Evolutionary conservation across 1,140 invertebrate species (phyloP).

Genomic region (Laupala kohalensis): DNA sequence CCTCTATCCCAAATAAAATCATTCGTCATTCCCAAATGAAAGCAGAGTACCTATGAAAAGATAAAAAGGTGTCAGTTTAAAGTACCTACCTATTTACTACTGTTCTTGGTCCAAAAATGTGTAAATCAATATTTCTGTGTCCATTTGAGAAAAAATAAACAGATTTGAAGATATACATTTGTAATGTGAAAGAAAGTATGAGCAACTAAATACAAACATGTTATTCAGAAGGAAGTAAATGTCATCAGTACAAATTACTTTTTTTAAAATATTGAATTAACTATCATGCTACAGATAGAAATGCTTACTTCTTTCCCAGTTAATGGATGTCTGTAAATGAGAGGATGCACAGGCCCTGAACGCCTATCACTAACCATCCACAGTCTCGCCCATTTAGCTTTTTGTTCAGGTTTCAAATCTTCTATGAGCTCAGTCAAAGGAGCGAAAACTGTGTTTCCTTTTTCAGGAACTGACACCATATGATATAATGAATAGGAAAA

Average conservation of each 20-base stretch:
- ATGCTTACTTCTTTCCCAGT: slow-evolving; percentile 19
- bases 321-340: slow-evolving; percentile 29
- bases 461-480: slow-evolving; percentile 30
- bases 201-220: neutral
- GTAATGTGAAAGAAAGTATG: neutral
- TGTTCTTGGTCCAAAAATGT: too few relatives aligned
- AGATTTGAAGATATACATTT: too few relatives aligned
- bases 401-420: slow-evolving; percentile 23
- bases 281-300: too few relatives aligned
- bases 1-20: slow-evolving; percentile 31
- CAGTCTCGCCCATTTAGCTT: slow-evolving; percentile 28
- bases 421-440: slow-evolving; percentile 32
- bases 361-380: slow-evolving; percentile 32
- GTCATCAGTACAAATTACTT: too few relatives aligned
- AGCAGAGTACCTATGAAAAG: slow-evolving; percentile 30
- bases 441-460: slow-evolving; percentile 29
- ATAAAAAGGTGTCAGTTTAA: too few relatives aligned
- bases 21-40: slow-evolving; percentile 35
- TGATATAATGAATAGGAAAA: slow-evolving; percentile 33
- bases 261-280: neutral
- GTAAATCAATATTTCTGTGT: too few relatives aligned
- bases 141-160: too few relatives aligned
- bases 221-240: neutral
- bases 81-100: too few relatives aligned
- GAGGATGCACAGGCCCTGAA: slow-evolving; percentile 27